phyloP scores from a whole-genome alignment of 1,140 invertebrate genomes.

The Hermatobates lingyangjiaoensis region DNA sequence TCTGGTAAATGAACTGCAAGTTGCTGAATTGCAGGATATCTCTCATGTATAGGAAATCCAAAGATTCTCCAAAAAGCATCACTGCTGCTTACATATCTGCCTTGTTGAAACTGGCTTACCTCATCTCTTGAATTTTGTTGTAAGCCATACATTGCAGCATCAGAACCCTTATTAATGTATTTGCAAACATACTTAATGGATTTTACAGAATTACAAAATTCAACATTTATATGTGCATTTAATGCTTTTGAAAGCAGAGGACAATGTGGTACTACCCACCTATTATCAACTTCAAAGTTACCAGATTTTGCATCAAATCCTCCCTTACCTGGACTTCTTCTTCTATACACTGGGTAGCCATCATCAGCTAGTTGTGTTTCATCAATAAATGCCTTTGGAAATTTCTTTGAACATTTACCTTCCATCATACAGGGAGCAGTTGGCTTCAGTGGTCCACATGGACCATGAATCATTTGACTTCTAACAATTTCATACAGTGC shows the following conservation, averaged over 20 bases:
- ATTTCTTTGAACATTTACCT: slow-evolving; percentile 27
- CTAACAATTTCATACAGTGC: slow-evolving; percentile 25
- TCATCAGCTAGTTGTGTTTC: slow-evolving; percentile 23
- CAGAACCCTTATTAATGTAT: background rate
- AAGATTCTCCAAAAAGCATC: no score
- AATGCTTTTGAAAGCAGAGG: slow-evolving; percentile 21
- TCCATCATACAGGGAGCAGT: slow-evolving; percentile 28
- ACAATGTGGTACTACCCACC: slow-evolving; percentile 24
- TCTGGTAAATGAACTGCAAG: slow-evolving; percentile 22
- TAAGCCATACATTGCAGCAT: no score
- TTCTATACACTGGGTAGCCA: slow-evolving; percentile 23
- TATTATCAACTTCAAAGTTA: slow-evolving; percentile 21
- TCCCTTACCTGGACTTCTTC: slow-evolving; percentile 15
- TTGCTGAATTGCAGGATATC: slow-evolving; percentile 21
- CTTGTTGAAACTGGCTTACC: no score
- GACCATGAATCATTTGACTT: slow-evolving; percentile 30
- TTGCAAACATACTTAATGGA: background rate
- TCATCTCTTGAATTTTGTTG: no score
- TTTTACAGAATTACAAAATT: slow-evolving; percentile 24
- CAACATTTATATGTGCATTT: slow-evolving; percentile 23
- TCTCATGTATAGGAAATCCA: no score
- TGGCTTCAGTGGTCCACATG: slow-evolving; percentile 27
- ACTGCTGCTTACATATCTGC: no score
- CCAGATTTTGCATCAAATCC: slow-evolving; percentile 11
- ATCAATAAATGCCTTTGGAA: slow-evolving; percentile 19